Percentiles rank a stretch among this genome's conserved stretches.
phyloP scores from a whole-genome alignment of 1,140 invertebrate species.

The Drosophila nigromelanica region DNA sequence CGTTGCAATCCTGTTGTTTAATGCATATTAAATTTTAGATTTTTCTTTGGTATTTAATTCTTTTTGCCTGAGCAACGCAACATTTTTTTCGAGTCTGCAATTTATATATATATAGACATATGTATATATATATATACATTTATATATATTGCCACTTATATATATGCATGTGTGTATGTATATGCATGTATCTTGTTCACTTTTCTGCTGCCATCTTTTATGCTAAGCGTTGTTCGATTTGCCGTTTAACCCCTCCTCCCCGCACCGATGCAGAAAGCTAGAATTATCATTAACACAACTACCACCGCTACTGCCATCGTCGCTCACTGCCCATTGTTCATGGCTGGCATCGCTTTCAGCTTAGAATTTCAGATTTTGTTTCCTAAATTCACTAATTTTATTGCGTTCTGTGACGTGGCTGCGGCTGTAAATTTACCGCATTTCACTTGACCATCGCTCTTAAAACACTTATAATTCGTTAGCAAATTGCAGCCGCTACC shows the following conservation, averaged over 20 bases:
- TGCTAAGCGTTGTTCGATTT: conserved; percentile 62
- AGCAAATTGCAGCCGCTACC: conserved; percentile 49
- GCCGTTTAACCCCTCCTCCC: conserved; percentile 42
- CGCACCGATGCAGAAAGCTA: conserved; percentile 55
- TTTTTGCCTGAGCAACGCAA: conserved; percentile 3
- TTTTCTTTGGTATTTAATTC: conserved; percentile 51
- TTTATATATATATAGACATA: conserved; percentile 3
- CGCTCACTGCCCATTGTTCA: conserved; percentile 38
- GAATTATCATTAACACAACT: conserved; percentile 60
- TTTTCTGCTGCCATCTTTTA: conserved; percentile 74
- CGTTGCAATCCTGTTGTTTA: conserved; percentile 54
- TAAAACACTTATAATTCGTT: conserved; percentile 38
- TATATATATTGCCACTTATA: conserved; percentile 9
- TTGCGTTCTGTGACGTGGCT: conserved; percentile 69
- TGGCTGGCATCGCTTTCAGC: conserved; percentile 34
- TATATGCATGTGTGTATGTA: conserved; percentile 40
- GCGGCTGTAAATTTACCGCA: conserved; percentile 75
- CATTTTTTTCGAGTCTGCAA: conserved; percentile 5
- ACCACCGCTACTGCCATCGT: conserved; percentile 25
- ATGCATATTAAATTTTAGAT: conserved; percentile 46
- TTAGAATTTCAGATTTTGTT: conserved; percentile 53
- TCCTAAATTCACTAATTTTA: conserved; percentile 53
- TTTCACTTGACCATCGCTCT: conserved; percentile 37
- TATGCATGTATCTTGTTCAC: conserved; percentile 60
- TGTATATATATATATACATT: conserved; percentile 21